Evolutionary conservation across 2,888 invertebrate species (phyloP), one percentile per base, ranked within the genome.

Genomic region (Andrena bucephala): DNA sequence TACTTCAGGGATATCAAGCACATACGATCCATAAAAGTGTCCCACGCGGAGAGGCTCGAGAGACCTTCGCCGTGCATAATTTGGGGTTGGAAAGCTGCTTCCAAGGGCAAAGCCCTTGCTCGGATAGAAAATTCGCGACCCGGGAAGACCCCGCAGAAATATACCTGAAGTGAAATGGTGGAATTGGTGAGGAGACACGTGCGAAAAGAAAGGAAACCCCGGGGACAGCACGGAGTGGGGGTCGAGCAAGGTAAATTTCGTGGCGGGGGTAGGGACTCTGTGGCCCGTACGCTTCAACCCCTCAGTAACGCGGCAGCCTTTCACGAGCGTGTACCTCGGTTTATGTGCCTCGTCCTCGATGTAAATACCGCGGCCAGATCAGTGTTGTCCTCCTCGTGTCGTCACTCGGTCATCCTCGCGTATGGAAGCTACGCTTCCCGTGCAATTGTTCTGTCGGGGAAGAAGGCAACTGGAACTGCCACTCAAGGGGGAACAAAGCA

Each of bases 261-360:
- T 59, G 65, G 72, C 62, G 81, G 73, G 71, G 74, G 63, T 71
- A 54, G 80, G 60, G 20, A 29, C 29, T 80, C 69, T 84, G 73
- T 66, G 68, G 84, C 69, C 68, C 63, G 63, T 50, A 31, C 66
- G 77, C 67, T 70, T 27, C 80, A 79, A 86, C 83, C 87, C 81
- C 81, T 85, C 88, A 88, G 88, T 88, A 85, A 71, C 88, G 86
- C 82, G 88, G 66, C 65, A 81, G 79, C 85, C 78, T 85, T 80
- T 69, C 77, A 52, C 83, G 75, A 65, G 65, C 66, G 73, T 67
- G 77, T 52, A 77, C 16, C 48, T 60, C 69, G 60, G 62, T 20
- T n/a, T n/a, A 27, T 13, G n/a, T 36, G 29, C 8, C 36, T 10
- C 16, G 29, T 54, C 57, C 27, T 10, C 54, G 75, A 60, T 80